Evolutionary conservation across 2,113 vertebrate species (phyloP), one percentile per base, ranked within the genome.

Genomic region (Zosterops pallidus): DNA sequence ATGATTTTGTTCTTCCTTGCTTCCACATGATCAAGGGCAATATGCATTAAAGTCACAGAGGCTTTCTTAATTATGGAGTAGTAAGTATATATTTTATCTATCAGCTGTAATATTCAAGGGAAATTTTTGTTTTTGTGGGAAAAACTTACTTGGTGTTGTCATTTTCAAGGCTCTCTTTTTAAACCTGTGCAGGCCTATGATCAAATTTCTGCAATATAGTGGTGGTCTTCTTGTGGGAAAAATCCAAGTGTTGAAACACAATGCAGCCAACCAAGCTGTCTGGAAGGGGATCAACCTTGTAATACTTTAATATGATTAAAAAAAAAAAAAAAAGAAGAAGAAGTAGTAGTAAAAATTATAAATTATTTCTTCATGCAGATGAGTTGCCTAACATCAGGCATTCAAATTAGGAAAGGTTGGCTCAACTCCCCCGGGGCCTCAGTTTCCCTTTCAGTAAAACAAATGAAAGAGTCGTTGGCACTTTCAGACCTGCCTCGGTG

Each of bases 1-100:
- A 94, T 96, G 92, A 90, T 96, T 96, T 89, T 95, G 94, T 96
- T 96, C 92, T 62, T 85, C 62, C 80, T 92, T 81, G 60, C 83
- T 93, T 90, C 83, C 88, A 88, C 72, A 53, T 64, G 52, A 93
- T 93, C 92, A 83, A 95, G 93, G 94, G 93, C 86, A 78, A 42
- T 47, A 44, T 4, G 31, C 52, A 78, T 92, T 90, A 68, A 92
- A 95, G 76, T 77, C 78, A 52, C 56, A 80, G 60, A 75, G 25
- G 52, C 56, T 94, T 89, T 93, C 89, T 86, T 75, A 96, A 86
- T 95, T 81, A 81, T 49, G 52, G 56, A 89, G 68, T 37, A 83
- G n/a, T 35, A 60, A 96, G 93, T 68, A 11, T 75, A 4, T 90
- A 25, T 93, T 94, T 92, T 83, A n/a, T 88, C 26, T 37, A 86